Percentiles rank a stretch among this genome's conserved stretches.
These are phyloP conservation scores for Drosophila testacea DNA, from an alignment of 2,888 invertebrate species.

Conservation along the genomic window DNA sequence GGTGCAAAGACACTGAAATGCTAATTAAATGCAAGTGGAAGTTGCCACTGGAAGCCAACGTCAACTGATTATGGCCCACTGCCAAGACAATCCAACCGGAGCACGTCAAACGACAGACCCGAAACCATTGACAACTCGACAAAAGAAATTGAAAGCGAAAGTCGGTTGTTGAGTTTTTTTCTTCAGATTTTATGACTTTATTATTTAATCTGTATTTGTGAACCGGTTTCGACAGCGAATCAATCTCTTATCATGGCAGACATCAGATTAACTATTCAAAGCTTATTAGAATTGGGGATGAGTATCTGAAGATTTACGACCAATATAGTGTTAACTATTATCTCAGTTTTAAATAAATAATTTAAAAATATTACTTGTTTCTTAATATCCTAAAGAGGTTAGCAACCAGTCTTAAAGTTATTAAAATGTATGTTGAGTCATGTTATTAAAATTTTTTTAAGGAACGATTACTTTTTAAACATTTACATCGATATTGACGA, in stretches of 20 bases:
- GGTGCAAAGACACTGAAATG: slow-evolving; percentile 54
- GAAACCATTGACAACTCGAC: slow-evolving; percentile 24
- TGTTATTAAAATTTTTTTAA: too few species aligned
- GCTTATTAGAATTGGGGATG: not conserved
- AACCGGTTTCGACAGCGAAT: slow-evolving; percentile 14
- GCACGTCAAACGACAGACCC: slow-evolving; percentile 14
- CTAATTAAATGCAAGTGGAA: slow-evolving; percentile 41
- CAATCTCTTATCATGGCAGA: not conserved
- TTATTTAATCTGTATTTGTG: slow-evolving; percentile 41
- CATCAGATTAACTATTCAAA: too few species aligned
- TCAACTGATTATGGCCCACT: slow-evolving; percentile 36
- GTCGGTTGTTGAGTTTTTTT: slow-evolving; percentile 31
- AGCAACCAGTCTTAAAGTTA: too few species aligned
- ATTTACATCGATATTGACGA: too few species aligned
- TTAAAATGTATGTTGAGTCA: too few species aligned
- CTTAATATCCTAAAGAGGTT: too few species aligned
- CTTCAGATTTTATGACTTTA: slow-evolving; percentile 28
- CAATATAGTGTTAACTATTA: not conserved
- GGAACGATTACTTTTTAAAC: too few species aligned
- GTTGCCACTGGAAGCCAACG: slow-evolving; percentile 27
- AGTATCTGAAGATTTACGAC: not conserved
- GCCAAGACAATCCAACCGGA: slow-evolving; percentile 19
- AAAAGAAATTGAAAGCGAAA: slow-evolving; percentile 75
- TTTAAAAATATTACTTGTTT: too few species aligned
- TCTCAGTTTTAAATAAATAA: not conserved